Base-by-base conservation (phyloP, 2,797 vertebrate genomes). In the Poeciliopsis turneri region DNA sequence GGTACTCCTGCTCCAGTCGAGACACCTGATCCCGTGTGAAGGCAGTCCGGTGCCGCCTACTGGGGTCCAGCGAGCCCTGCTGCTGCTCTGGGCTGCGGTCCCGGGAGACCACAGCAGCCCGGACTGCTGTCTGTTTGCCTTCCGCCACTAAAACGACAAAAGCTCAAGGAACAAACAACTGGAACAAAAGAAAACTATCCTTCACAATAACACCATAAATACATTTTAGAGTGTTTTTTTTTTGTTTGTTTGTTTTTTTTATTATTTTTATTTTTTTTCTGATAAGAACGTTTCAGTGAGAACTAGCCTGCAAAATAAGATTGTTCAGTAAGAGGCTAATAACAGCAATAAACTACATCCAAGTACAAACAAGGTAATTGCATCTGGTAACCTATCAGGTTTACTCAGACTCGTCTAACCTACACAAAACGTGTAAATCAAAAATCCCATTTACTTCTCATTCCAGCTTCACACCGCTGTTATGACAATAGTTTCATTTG, bases 11-110 rank as follows among this genome's bases (percentile, higher is more conserved):
- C 89, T 96, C 96, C 68, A 96, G 87, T 3, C 94, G 93, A 72
- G 88, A 82, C 79, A 96, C 90, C 91, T 96, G 96, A 74, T 95
- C 93, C 11, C 94, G 93, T 1, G 95, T 95, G 83, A 96, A 96
- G 23, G 96, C 95, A 0, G 96, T 96, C 25, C 96, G 90, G 88
- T 96, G 95, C n/a, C 95, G 88, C 64, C 95, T 90, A 78, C 91
- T 94, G 4, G 94, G 91, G 75, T 96, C 95, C 0, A 92, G 82
- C 51, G 91, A 46, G 53, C 92, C 94, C 51, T 86, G 86, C 57
- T 87, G 86, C 64, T 91, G 90, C 78, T 91, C 89, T 5, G 72
- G 78, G 12, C 78, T 86, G 73, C 49, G 20, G 49, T 51, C 20
- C 20, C 86, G 78, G 28, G 79, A 87, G 47, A 87, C 91, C 82